Conservation (phyloP, 2,797 vertebrate species). For the Hephaestus fuliginosus region DNA sequence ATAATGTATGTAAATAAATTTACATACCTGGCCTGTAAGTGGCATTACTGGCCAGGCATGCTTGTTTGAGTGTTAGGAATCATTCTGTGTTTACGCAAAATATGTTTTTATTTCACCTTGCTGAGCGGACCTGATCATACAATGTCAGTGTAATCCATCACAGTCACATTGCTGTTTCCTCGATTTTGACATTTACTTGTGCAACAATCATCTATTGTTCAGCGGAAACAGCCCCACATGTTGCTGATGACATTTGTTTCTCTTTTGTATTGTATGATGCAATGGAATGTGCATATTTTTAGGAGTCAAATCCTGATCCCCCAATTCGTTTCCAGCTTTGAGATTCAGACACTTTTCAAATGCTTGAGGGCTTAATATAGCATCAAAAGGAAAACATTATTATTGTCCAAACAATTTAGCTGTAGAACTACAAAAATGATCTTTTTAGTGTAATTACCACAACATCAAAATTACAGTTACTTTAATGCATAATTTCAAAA, state of each 20-base stretch:
- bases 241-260: constrained; percentile 28
- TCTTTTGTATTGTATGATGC: background rate
- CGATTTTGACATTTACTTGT: constrained; percentile 2
- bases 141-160: background rate
- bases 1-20: no score
- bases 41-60: no score
- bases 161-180: constrained; percentile 14
- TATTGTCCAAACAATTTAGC: background rate
- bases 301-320: constrained; percentile 8
- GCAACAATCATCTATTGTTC: constrained; percentile 12
- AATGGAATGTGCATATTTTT: constrained; percentile 2
- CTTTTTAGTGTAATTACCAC: background rate
- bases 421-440: background rate
- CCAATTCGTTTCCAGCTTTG: background rate
- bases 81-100: no score
- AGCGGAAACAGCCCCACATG: background rate
- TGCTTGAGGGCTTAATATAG: background rate
- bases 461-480: background rate
- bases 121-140: background rate
- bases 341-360: background rate
- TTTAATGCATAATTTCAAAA: background rate
- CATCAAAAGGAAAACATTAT: background rate
- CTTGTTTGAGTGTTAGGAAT: no score
- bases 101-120: background rate
- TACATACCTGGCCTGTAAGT: no score